Base-by-base conservation (phyloP, 1,140 invertebrate species). In the Mercenaria mercenaria region DNA sequence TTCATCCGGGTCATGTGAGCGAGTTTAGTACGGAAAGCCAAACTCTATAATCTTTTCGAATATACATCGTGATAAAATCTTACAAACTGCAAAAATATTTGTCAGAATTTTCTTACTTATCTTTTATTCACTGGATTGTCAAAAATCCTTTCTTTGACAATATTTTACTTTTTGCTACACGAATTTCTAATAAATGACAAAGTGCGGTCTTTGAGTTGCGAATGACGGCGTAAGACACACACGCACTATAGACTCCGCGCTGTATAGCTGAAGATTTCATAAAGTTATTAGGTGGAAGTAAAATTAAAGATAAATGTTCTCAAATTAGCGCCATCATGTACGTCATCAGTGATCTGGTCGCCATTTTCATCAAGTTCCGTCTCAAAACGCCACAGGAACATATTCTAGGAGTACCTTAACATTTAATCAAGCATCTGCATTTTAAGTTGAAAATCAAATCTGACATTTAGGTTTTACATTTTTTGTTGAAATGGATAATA, bases 361-460 rank as follows among this genome's bases (percentile, higher is more conserved):
- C 86, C 86, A 72, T 79, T 88, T 88, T 88, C 86, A 88, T 88
- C 86, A 88, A 81, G 52, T 88, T 81, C 50, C 77, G 76, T 81
- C 86, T 88, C 41, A 88, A 69, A 69, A 81, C 86, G 11, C 86
- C 77, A 13, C 86, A 34, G 76, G 86, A 88, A 80, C 59, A 69
- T 64, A 52, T 88, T 69, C 59, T 50, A 13, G 4, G 61, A 69
- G 41, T 41, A 50, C 18, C 37, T 23, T 32, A 69, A 81, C 34
- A 47, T 43, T 72, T 69, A 88, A 80, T 69, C 86, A 43, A 88
- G 86, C 61, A 50, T 52, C 61, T 77, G 47, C 37, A 37, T 59
- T 77, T 59, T 56, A 52, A 59, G 47, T 77, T 56, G 47, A 79
- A 88, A 80, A 88, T 88, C 86, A 59, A 88, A n/a, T 80, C 76